A percentile compares a stretch with the other conserved stretches of the same genome.
Conservation (phyloP, 2,888 invertebrate genomes). For the Andrena flavipes region DNA sequence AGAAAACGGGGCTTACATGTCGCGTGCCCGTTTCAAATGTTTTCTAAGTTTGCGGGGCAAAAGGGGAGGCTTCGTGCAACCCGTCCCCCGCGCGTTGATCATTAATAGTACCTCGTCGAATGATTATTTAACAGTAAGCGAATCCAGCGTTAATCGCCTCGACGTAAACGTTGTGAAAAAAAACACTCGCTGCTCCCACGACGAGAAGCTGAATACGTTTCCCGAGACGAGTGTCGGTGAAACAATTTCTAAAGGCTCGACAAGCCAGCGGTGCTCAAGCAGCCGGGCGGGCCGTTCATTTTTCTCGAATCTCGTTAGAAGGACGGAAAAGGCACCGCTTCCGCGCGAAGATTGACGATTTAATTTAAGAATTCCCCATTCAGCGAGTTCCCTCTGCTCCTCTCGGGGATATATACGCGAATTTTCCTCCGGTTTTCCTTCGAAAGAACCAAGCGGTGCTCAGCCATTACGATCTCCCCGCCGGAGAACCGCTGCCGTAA, state of each 20-base stretch:
- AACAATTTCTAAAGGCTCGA: slow-evolving; percentile 54
- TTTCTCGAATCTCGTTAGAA: slow-evolving; percentile 32
- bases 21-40: neutral
- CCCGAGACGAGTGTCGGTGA: slow-evolving; percentile 53
- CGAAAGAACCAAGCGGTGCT: slow-evolving; percentile 3
- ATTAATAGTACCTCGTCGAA: neutral
- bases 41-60: neutral
- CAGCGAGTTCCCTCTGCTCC: slow-evolving; percentile 30
- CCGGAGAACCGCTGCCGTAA: slow-evolving; percentile 16
- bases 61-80: neutral
- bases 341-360: slow-evolving; percentile 54
- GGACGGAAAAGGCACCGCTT: slow-evolving; percentile 37
- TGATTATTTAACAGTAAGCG: slow-evolving; percentile 34
- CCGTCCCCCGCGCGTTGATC: neutral
- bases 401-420: neutral
- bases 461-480: neutral
- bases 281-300: neutral
- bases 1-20: neutral
- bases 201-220: slow-evolving; percentile 50
- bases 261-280: slow-evolving; percentile 34
- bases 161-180: slow-evolving; percentile 12
- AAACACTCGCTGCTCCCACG: slow-evolving; percentile 25
- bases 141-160: neutral
- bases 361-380: slow-evolving; percentile 67
- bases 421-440: slow-evolving; percentile 1